phyloP scores from a whole-genome alignment of 1,140 invertebrate genomes.

The Agrilus planipennis region DNA sequence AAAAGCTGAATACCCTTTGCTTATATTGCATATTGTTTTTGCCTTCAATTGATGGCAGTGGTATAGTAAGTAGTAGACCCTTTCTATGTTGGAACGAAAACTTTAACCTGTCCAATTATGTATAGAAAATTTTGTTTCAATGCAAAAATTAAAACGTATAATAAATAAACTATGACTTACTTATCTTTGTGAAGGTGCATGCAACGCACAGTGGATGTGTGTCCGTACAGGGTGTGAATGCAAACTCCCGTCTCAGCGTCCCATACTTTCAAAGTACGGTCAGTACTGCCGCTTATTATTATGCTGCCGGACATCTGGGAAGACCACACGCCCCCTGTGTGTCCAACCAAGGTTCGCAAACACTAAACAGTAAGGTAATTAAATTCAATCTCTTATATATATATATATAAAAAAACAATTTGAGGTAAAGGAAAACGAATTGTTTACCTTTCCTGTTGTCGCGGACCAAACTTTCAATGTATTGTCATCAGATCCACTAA shows the following conservation, averaged over 20 bases:
- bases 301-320: constrained; percentile 90
- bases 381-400: neutral
- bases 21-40: too few species aligned
- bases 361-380: constrained; percentile 49
- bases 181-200: constrained; percentile 91
- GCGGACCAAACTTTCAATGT: constrained; percentile 98
- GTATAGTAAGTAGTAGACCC: too few species aligned
- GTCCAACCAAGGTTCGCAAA: constrained; percentile 82
- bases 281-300: constrained; percentile 95
- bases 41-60: too few species aligned
- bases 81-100: too few species aligned
- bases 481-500: constrained; percentile 97
- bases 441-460: constrained; percentile 76
- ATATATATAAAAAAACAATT: neutral
- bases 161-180: constrained; percentile 41
- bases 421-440: neutral
- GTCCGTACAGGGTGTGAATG: constrained; percentile 87
- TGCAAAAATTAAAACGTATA: neutral
- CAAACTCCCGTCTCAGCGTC: constrained; percentile 87
- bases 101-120: neutral
- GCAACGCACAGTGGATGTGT: constrained; percentile 96
- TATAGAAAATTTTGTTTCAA: neutral
- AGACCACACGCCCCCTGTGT: constrained; percentile 98
- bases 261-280: constrained; percentile 95
- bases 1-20: too few species aligned